Evolutionary conservation across 2,797 vertebrate genomes (phyloP).

Genomic region (Rallus crepitans): DNA sequence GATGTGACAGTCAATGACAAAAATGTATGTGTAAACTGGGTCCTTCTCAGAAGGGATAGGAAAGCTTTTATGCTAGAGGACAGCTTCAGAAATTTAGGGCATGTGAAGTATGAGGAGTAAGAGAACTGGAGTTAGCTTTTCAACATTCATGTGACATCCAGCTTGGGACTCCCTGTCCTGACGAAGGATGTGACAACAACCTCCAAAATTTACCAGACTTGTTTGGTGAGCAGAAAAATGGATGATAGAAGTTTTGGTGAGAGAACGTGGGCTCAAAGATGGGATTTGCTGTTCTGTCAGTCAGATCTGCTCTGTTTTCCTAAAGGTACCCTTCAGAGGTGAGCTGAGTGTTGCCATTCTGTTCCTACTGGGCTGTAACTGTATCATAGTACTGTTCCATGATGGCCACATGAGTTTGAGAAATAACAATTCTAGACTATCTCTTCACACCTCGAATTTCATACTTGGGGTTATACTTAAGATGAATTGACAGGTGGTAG

Average conservation of each 20-base stretch:
- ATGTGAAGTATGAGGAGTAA: background rate
- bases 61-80: background rate
- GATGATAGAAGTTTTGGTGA: background rate
- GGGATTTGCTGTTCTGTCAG: background rate
- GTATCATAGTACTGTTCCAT: background rate
- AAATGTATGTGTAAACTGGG: background rate
- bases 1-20: background rate
- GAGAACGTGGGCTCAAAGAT: background rate
- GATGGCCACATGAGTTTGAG: background rate
- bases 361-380: background rate
- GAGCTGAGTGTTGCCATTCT: background rate
- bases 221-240: background rate
- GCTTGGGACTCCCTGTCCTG: background rate
- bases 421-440: background rate
- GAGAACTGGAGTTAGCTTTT: background rate
- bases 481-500: background rate
- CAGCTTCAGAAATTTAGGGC: background rate
- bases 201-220: background rate
- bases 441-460: background rate
- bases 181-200: accelerated
- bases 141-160: background rate
- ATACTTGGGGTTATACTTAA: background rate
- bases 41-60: background rate
- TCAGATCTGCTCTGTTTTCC: background rate
- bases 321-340: background rate